Percentiles rank a stretch among this genome's conserved stretches.
Conservation (phyloP, 92 coral and sea anemone genomes). For the Epizoanthus rinbou region DNA sequence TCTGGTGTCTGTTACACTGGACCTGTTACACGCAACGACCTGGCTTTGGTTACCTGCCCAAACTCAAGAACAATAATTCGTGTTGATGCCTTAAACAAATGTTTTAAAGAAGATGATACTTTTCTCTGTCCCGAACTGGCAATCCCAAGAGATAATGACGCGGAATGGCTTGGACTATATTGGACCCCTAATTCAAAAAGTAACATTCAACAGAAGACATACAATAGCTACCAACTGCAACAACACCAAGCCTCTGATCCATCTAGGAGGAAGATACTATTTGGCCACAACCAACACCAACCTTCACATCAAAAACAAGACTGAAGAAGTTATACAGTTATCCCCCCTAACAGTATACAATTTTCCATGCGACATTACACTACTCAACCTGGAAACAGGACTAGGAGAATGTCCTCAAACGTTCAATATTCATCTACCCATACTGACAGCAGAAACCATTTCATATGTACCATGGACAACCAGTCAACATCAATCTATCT, state of each 20-base stretch:
- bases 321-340: neutral
- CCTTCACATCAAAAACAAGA: neutral
- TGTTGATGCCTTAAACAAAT: conserved; percentile 18
- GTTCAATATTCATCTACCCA: neutral
- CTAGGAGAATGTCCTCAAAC: neutral
- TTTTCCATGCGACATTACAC: neutral
- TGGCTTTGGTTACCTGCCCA: conserved; percentile 22
- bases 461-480: conserved; percentile 1
- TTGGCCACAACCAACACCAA: too few species aligned
- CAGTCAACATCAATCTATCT: neutral
- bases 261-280: too few species aligned
- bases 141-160: neutral
- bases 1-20: conserved; percentile 10
- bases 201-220: conserved; percentile 26
- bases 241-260: too few species aligned
- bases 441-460: neutral
- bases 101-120: conserved; percentile 29
- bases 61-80: conserved; percentile 6
- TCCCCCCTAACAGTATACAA: neutral
- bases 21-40: conserved; percentile 36
- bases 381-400: neutral
- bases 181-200: conserved; percentile 17
- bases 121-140: conserved; percentile 38
- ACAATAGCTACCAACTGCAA: neutral
- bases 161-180: conserved; percentile 18